Conservation (phyloP, 1,140 invertebrate genomes). For the Ceratosolen fusciceps region DNA sequence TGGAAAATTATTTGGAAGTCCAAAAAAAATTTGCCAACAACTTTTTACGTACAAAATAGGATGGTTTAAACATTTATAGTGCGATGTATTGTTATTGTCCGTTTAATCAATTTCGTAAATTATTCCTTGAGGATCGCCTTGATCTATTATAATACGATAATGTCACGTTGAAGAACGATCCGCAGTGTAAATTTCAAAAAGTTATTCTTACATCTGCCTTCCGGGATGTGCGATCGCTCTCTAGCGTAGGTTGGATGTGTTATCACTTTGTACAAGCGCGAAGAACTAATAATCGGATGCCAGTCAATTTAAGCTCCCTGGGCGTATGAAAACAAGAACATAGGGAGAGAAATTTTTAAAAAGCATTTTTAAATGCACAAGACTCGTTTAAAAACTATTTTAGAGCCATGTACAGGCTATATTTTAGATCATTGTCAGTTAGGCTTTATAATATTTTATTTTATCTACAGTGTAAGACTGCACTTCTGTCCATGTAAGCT, state of each 20-base stretch:
- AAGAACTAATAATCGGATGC: slow-evolving; percentile 6
- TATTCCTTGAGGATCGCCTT: not conserved
- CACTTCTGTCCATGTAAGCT: not conserved
- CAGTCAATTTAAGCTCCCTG: not conserved
- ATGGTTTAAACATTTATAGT: no score
- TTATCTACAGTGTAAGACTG: not conserved
- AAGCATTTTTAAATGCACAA: not conserved
- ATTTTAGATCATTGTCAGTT: slow-evolving; percentile 16
- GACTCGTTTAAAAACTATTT: not conserved
- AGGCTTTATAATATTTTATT: slow-evolving; percentile 2
- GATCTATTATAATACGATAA: not conserved
- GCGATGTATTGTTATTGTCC: no score
- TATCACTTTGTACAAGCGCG: not conserved
- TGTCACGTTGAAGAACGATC: not conserved
- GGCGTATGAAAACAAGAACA: slow-evolving; percentile 10
- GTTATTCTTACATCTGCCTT: slow-evolving; percentile 4
- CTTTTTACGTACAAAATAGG: no score
- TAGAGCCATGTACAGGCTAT: not conserved
- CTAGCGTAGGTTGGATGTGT: slow-evolving; percentile 3
- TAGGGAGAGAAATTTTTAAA: not conserved
- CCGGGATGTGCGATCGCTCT: slow-evolving; percentile 4
- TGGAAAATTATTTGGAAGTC: no score
- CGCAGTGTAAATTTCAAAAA: not conserved
- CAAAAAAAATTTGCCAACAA: no score
- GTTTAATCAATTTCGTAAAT: not conserved